phyloP scores from a whole-genome alignment of 2,797 vertebrate genomes.

The Mormyrus hasselquistii region DNA sequence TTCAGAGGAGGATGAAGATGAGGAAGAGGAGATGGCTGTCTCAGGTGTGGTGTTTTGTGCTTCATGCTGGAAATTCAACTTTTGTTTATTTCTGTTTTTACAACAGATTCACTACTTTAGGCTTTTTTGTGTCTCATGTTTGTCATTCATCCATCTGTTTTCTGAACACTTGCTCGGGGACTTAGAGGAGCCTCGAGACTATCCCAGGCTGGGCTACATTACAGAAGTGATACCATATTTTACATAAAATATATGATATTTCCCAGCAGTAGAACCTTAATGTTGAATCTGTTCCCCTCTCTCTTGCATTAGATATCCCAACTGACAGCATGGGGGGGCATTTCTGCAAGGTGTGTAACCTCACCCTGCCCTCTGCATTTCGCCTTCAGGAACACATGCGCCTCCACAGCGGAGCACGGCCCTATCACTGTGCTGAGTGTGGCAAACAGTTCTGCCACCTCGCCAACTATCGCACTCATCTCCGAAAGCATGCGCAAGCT shows the following conservation, averaged over 20 bases:
- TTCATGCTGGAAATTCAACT: not conserved
- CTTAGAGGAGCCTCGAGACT: not conserved
- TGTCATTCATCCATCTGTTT: not conserved
- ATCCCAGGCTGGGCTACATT: not conserved
- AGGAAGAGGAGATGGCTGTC: constrained; percentile 22
- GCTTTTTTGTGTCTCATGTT: not conserved
- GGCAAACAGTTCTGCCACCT: constrained; percentile 67
- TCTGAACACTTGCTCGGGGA: not conserved
- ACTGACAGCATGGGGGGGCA: constrained; percentile 31
- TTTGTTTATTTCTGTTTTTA: not conserved
- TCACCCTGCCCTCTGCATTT: constrained; percentile 52
- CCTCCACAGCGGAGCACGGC: constrained; percentile 60
- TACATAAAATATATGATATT: not conserved
- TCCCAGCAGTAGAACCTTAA: not conserved
- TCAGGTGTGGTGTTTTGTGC: not conserved
- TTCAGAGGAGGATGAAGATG: constrained; percentile 49
- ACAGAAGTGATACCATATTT: not conserved
- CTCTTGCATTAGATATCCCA: constrained; percentile 23
- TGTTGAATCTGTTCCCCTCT: not conserved
- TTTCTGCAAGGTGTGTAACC: constrained; percentile 54
- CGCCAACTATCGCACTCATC: constrained; percentile 59
- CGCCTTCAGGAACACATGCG: constrained; percentile 66
- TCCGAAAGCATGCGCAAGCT: constrained; percentile 55
- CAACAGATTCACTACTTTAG: not conserved
- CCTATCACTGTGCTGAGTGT: constrained; percentile 64